Base-by-base conservation (phyloP, 2,888 invertebrate species). In the Taenaris catops region DNA sequence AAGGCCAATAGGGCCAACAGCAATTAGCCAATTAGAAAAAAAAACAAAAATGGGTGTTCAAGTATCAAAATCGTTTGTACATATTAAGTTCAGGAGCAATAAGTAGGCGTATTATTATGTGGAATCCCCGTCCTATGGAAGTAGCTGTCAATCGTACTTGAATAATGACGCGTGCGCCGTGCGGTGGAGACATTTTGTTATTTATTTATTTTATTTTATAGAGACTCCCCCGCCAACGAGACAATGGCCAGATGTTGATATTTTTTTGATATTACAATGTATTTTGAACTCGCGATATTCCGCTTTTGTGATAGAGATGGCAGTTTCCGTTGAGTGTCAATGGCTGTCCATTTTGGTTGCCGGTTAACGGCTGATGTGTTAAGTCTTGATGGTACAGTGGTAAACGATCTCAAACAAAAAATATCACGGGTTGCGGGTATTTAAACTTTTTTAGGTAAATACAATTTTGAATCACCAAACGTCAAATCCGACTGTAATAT, bases 171-270 rank as follows among this genome's bases (percentile, higher is more conserved):
- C 75, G 84, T 83, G 31, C 31, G 29, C 26, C 17, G 8, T 29
- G 84, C 81, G 84, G 84, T 79, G 72, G 66, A 69, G 69, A 68
- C 75, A 67, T 80, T 83, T 80, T 81, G 83, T 72, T 70, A 65
- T 67, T 63, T 73, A 79, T 79, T 79, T 75, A 76, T 74, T 76
- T 72, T 64, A 70, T 67, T 69, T 59, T 60, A 56, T 58, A 50
- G 44, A 47, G 60, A 72, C 79, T 66, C 81, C 78, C 79, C 75
- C 79, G 79, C 76, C 64, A 58, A 33, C 47, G 40, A 72, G 61
- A 86, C 81, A 84, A 83, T 71, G 63, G 75, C 84, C 84, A 86
- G 84, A 81, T 84, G 84, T 75, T 79, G 80, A 73, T 74, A 74
- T 80, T 84, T 86, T 84, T 81, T 74, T 61, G 54, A 56, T 53